Evolutionary conservation across 1,140 invertebrate species (phyloP), one percentile per base, ranked within the genome.

Genomic region (Pinna nobilis): DNA sequence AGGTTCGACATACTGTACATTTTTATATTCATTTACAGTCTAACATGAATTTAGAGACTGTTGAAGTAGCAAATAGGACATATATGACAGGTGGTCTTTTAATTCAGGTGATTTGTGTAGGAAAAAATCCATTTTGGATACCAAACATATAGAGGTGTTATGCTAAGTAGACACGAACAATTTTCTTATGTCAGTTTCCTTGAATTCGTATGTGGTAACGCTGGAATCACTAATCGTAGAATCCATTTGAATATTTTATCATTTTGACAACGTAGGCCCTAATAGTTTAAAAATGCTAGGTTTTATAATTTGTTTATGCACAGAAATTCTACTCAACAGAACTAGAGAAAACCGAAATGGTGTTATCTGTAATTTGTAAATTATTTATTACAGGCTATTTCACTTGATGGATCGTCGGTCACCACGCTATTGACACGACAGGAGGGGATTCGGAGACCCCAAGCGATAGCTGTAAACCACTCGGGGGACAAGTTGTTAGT

Each of bases 401-500:
- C 69, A 4, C 49, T 53, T 20, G 59, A 71, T 55, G 69, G 69
- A 11, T 11, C 30, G 18, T 61, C 53, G 37, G 69, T 71, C 1
- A 63, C 63, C 20, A 71, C 59, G 0, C 18, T 71, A 15, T 20
- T 71, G 3, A 63, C 47, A 9, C 37, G 20, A 23, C 18, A 71
- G n/a, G 69, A 64, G n/a, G 69, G 60, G 0, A 71, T 71, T 33
- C 44, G 50, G 49, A 47, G 69, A 5, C 69, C 69, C 18, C 69
- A 71, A 35, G 6, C 35, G 3, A 32, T 71, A 11, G 37, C 69
- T 5, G 23, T 71, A 6, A 64, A 71, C 50, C 47, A 61, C 23
- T 53, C 69, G 2, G 59, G 60, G 0, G 69, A 71, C 49, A 71
- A 71, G 41, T 35, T 71, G 25, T 25, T 71, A 28, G 69, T 71